Conservation (phyloP, 2,113 vertebrate genomes). For the Mustelus asterias region DNA sequence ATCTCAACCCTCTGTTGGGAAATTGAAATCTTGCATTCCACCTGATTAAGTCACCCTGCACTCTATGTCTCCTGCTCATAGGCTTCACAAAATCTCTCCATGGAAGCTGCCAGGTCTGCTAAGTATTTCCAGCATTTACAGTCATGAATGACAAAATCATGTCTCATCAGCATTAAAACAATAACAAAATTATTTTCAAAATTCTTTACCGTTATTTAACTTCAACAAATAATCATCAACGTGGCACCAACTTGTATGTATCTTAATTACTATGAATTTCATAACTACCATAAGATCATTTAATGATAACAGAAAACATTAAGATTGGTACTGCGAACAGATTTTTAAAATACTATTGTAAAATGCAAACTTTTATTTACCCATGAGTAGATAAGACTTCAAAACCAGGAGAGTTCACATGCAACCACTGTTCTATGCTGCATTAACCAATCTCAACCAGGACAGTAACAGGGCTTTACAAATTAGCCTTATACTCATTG, state of each 20-base stretch:
- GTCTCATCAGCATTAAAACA: not conserved
- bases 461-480: not conserved
- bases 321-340: not conserved
- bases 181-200: not conserved
- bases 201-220: not conserved
- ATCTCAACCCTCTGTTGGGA: too few species aligned
- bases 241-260: not conserved
- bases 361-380: not conserved
- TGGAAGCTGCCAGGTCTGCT: not conserved
- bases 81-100: not conserved
- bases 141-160: not conserved
- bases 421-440: not conserved
- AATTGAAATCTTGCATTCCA: too few species aligned
- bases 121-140: not conserved
- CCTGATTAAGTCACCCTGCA: too few species aligned
- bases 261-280: not conserved
- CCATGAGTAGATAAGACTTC: not conserved
- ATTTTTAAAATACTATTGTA: not conserved
- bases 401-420: not conserved
- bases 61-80: too few species aligned
- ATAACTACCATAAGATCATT: not conserved
- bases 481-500: not conserved
- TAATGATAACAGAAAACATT: not conserved
- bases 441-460: not conserved
- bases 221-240: not conserved